Percentiles rank a stretch among this genome's conserved stretches.
phyloP scores from a whole-genome alignment of 1,140 invertebrate genomes.

The Diplogasteroides magnus region DNA sequence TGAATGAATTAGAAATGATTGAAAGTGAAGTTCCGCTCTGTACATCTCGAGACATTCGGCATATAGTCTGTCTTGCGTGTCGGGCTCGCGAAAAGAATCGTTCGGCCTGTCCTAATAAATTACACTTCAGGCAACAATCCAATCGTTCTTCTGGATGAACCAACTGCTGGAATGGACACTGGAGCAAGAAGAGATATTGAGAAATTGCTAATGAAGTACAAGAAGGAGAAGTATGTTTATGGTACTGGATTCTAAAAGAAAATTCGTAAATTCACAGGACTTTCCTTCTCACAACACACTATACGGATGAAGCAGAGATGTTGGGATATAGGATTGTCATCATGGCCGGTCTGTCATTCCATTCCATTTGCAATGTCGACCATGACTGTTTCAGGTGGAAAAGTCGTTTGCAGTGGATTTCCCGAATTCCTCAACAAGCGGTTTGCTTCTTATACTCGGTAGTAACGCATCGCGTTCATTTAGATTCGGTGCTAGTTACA shows the following conservation, averaged over 20 bases:
- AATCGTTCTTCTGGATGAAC: slow-evolving; percentile 63
- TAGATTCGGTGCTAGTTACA: slow-evolving; percentile 29
- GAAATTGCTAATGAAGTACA: slow-evolving; percentile 40
- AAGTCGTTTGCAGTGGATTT: slow-evolving; percentile 65
- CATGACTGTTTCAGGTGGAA: too few species aligned
- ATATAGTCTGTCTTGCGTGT: too few species aligned
- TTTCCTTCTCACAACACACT: slow-evolving; percentile 88
- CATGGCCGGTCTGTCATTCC: too few species aligned
- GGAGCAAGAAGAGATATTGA: slow-evolving; percentile 60
- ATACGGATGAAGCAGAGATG: slow-evolving; percentile 95
- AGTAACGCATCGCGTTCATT: too few species aligned
- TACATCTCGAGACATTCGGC: too few species aligned
- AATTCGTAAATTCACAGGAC: slow-evolving; percentile 52
- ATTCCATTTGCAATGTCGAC: too few species aligned
- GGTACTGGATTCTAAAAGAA: too few species aligned
- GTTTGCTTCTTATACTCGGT: slow-evolving; percentile 15
- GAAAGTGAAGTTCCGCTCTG: too few species aligned
- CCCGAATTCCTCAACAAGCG: slow-evolving; percentile 65
- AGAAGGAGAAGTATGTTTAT: slow-evolving; percentile 19
- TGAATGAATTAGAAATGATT: too few species aligned
- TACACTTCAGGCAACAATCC: slow-evolving; percentile 50
- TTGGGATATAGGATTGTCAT: slow-evolving; percentile 66
- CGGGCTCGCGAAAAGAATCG: too few species aligned
- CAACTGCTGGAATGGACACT: slow-evolving; percentile 63
- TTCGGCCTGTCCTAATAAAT: too few species aligned